Base-by-base conservation (phyloP, 2,888 invertebrate genomes). In the Drosophila multiciliata region DNA sequence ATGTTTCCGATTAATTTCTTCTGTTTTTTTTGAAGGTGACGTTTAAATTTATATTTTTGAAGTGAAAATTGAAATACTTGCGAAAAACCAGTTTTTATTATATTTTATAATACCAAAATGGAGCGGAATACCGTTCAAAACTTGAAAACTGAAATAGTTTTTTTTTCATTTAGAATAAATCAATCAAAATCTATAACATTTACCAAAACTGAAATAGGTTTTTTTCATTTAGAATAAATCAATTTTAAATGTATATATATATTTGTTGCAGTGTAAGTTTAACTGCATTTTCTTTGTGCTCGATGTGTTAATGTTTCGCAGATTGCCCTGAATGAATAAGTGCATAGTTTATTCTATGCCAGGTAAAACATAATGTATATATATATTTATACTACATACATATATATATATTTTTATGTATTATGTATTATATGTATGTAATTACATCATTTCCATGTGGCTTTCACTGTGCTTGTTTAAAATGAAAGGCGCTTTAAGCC, bases 401-500 rank as follows among this genome's bases (percentile, higher is more conserved):
- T 48, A 29, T 3, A 12, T 55, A 29, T 6, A 38, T 7, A 53
- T 36, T 6, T 6, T 23, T 6, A n/a, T n/a, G n/a, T n/a, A n/a
- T n/a, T n/a, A n/a, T n/a, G n/a, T 23, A 4, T 29, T 38, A 4
- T 55, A 7, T n/a, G 12, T 38, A 1, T 38, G 1, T n/a, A 8
- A 26, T 38, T 23, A 29, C 53, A 23, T 23, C 7, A 45, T 45
- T 36, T 48, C 45, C 5, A 42, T 42, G 32, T 60, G 4, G 33
- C 26, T 48, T 32, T 40, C 20, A 11, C 23, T 42, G 62, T 50
- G 55, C 62, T 57, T 59, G 67, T 2, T 62, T 15, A 45, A 45
- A 55, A 52, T 61, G 58, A 50, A 52, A 61, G 57, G 42, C 52
- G 33, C 67, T 38, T 45, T 70, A 81, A 83, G 82, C 70, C 60